A percentile compares a stretch with the other conserved stretches of the same genome.
Conservation (phyloP, 2,797 vertebrate species). For the Prionace glauca region DNA sequence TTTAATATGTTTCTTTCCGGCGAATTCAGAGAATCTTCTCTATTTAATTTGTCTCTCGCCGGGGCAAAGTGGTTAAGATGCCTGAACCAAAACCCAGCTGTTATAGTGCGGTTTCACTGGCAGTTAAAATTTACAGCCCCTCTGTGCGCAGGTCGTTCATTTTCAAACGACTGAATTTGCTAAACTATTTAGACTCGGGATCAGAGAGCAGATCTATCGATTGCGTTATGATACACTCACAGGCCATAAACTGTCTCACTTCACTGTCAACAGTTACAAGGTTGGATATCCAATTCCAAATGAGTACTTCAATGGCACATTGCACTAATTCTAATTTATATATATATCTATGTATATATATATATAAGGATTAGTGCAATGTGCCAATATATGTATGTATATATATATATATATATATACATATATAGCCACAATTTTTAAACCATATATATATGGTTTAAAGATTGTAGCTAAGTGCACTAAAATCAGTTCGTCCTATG, state of each 20-base stretch:
- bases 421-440: no score
- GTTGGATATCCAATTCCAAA: background rate
- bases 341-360: no score
- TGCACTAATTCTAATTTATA: background rate
- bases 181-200: constrained; percentile 1
- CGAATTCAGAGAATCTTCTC: background rate
- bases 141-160: background rate
- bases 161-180: background rate
- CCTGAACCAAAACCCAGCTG: background rate
- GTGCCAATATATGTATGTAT: no score
- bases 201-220: constrained; percentile 22
- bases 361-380: no score
- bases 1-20: background rate
- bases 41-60: background rate
- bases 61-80: background rate
- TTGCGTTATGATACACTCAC: background rate
- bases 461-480: background rate
- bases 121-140: background rate
- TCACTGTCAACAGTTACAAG: background rate
- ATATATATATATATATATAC: no score
- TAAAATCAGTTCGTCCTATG: background rate
- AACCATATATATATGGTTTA: background rate
- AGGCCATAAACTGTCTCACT: background rate
- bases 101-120: background rate
- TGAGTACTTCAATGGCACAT: background rate